A percentile compares a stretch with the other conserved stretches of the same genome.
Conservation (phyloP, 2,113 vertebrate genomes). For the Cacatua alba region DNA sequence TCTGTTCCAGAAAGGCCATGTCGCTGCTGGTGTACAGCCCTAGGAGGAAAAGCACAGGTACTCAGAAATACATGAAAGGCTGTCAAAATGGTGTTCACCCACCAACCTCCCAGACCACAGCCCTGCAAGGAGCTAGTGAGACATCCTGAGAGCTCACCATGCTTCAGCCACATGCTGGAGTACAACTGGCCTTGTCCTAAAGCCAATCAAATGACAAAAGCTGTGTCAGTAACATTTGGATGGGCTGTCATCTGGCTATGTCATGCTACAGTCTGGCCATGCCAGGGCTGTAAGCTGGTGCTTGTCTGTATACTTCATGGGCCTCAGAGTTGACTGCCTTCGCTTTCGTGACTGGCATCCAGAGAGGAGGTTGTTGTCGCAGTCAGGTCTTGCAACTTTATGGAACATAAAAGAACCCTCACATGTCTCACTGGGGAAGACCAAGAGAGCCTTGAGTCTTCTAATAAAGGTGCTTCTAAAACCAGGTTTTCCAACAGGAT, state of each 20-base stretch:
- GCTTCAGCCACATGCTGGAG: background rate
- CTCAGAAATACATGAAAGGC: background rate
- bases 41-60: background rate
- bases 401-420: background rate
- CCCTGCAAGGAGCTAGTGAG: background rate
- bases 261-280: background rate
- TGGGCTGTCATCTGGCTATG: background rate
- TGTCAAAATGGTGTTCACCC: background rate
- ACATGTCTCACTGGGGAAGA: background rate
- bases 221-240: background rate
- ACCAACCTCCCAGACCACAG: background rate
- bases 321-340: background rate
- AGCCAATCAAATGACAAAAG: background rate
- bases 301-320: background rate
- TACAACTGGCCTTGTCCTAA: background rate
- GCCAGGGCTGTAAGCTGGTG: background rate
- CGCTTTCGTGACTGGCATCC: background rate
- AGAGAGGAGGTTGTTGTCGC: background rate
- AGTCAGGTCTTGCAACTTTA: background rate
- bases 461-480: background rate
- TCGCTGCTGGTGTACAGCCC: accelerated
- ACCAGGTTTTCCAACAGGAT: background rate
- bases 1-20: background rate
- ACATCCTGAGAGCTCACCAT: background rate
- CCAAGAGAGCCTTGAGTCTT: background rate